These are phyloP conservation scores for Lottia gigantea DNA, from an alignment of 2,888 invertebrate species.

Conservation along the genomic window DNA sequence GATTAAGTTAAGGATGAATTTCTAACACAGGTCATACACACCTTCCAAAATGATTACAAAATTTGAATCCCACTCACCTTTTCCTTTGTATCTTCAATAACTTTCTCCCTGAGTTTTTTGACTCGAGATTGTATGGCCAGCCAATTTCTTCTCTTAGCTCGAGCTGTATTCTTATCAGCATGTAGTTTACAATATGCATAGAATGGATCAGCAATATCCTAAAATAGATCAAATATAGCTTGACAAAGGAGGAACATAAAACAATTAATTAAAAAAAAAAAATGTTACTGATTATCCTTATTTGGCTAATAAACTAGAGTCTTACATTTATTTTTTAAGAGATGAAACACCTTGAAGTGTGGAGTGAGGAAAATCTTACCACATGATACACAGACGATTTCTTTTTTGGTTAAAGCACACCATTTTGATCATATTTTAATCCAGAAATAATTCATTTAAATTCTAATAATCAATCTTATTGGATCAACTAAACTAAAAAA, in stretches of 20 bases:
- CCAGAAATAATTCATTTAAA: not conserved
- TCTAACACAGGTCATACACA: no score
- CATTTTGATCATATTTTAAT: not conserved
- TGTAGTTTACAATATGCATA: conserved; percentile 96
- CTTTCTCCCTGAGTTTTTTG: conserved; percentile 71
- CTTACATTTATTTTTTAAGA: no score
- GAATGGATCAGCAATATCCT: conserved; percentile 86
- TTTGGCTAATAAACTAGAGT: no score
- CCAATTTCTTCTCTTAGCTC: conserved; percentile 76
- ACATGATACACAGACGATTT: no score
- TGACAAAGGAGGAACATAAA: not conserved
- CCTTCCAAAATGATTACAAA: no score
- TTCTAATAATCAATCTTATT: not conserved
- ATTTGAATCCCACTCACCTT: conserved; percentile 42
- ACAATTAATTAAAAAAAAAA: no score
- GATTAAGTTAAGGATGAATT: no score
- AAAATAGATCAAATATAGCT: conserved; percentile 17
- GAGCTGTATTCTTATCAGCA: conserved; percentile 88
- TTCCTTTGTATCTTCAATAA: conserved; percentile 60
- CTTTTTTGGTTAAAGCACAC: no score
- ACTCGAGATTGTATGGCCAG: conserved; percentile 86
- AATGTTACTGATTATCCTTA: not conserved
- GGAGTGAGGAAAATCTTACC: no score
- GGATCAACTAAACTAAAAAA: not conserved
- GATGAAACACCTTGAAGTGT: no score